Evolutionary conservation across 2,113 vertebrate genomes (phyloP), one percentile per base, ranked within the genome.

Genomic region (Nothocercus julius): DNA sequence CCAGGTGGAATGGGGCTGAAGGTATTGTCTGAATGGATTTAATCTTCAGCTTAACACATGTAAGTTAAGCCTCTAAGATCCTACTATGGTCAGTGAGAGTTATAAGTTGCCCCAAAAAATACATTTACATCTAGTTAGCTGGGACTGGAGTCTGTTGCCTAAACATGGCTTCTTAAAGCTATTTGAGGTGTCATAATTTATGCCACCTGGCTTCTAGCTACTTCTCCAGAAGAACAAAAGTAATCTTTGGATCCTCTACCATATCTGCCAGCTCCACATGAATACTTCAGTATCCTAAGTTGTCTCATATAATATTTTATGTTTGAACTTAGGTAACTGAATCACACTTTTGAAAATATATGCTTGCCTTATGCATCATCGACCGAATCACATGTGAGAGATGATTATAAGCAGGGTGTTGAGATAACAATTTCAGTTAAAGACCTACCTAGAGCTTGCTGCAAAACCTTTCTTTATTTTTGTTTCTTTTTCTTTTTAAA

Each of bases 131-230:
- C 16, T 63, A 72, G 17, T 34, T 90, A 76, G 7, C 24, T 66
- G 11, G 51, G 12, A 24, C 32, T 82, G 53, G 32, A 90, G 19
- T 76, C 38, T 0, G 0, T 83, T 90, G 53, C n/a, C 85, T 61
- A 79, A 82, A 76, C 18, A 49, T 1, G 36, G 20, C 80, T 62
- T 76, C 88, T 72, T 77, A 66, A 61, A 72, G 86, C 28, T 14
- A 53, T 90, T 87, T 92, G 19, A 88, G 21, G 44, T 83, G 72
- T 82, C 83, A 85, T 83, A 85, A 69, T 93, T 94, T 85, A 80
- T 38, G 83, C 82, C 76, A 88, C 85, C 85, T 94, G 94, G 47
- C 34, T 44, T 87, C 53, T 77, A 51, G 68, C 58, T 91, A 17
- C 47, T 92, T 13, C 25, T 68, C 32, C 2, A 4, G 28, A 73